Evolutionary conservation across 2,888 invertebrate species (phyloP), one percentile per base, ranked within the genome.

Genomic region (Melanchra persicariae): DNA sequence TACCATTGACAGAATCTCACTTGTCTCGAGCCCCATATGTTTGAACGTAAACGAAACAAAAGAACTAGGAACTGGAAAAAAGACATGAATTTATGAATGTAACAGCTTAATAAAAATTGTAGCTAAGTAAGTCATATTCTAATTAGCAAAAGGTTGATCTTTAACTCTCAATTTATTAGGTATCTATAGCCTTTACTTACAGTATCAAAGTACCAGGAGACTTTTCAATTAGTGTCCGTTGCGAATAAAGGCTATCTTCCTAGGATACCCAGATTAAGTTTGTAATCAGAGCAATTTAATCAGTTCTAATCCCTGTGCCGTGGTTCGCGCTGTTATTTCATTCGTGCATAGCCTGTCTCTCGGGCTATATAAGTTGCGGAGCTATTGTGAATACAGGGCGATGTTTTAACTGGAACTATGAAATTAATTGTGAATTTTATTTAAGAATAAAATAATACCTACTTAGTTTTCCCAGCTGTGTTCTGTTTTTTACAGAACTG

Each of bases 311-410:
- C 83, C 76, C 57, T 15, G 71, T 8, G 26, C 60, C 58, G 68
- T 55, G 54, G 74, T 66, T 66, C 67, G 45, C 82, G 62, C 70
- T 71, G 71, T 66, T 79, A 79, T 70, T 83, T 81, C 79, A 79
- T 83, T 79, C 82, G 66, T 82, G 74, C 70, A 82, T 67, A 64
- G 82, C 57, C 49, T 74, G 82, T 80, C 79, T 51, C 82, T 26
- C 17, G 59, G 74, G 68, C 59, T 73, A 61, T 69, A 78, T 77
- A 61, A 81, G 66, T 70, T 24, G 47, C 45, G 17, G 45, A 62
- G 77, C 26, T 65, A 43, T 52, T 43, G 49, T 63, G 3, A 30
- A 30, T 26, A 66, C 26, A 73, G 66, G 43, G 0, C 2, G 61
- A 19, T 47, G 4, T 61, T 70, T 54, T 68, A 10, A 24, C 37